Conservation (phyloP, 2,113 vertebrate species). For the Lonchura striata region DNA sequence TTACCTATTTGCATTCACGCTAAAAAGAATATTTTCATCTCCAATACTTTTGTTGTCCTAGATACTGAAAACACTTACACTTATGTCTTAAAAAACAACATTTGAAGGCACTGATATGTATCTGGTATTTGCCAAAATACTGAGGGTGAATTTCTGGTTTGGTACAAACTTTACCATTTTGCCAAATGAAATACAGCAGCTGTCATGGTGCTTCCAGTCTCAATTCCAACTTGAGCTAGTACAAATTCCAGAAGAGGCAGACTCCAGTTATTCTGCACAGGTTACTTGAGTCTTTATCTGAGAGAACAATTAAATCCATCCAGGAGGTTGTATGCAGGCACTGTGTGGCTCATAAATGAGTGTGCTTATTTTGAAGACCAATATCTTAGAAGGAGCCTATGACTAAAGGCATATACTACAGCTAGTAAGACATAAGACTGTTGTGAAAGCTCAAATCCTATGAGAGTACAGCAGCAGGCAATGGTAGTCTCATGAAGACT, state of each 20-base stretch:
- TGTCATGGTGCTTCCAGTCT: background rate
- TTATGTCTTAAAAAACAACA: background rate
- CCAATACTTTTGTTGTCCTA: background rate
- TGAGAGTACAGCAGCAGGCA: rapidly evolving
- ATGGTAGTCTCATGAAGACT: background rate
- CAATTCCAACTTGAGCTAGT: background rate
- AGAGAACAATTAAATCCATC: background rate
- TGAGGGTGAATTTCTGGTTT: background rate
- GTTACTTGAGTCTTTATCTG: background rate
- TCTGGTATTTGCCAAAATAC: background rate
- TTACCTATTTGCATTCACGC: background rate
- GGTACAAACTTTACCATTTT: background rate
- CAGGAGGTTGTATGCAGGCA: background rate
- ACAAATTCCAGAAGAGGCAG: background rate
- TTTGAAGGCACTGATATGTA: background rate
- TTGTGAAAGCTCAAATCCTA: background rate
- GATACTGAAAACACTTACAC: background rate
- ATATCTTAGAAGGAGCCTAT: background rate
- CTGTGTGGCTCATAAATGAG: background rate
- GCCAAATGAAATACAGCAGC: background rate
- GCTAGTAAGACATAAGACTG: background rate
- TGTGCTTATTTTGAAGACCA: background rate
- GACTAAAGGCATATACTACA: background rate
- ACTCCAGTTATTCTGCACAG: background rate
- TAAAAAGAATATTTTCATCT: background rate